Base-by-base conservation (phyloP, 2,113 vertebrate species). In the Zootoca vivipara region DNA sequence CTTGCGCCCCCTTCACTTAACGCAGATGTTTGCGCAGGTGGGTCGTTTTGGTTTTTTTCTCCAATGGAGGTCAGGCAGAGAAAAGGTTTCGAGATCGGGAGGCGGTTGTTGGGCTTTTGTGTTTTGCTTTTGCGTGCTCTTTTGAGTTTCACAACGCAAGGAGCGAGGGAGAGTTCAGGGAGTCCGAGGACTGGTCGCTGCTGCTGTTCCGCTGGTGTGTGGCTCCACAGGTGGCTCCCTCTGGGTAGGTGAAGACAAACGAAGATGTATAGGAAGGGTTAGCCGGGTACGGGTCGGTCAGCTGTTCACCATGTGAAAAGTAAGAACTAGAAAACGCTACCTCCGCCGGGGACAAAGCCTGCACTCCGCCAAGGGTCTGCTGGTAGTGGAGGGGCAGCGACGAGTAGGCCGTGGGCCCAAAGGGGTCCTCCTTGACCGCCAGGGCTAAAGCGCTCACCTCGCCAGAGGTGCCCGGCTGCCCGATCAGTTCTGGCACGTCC, bases 191-290 rank as follows among this genome's bases (percentile, higher is more conserved):
- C 96, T 98, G 98, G 97, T 99, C 98, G 95, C 98, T 98, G 98
- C 98, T 98, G 98, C 98, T 98, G 98, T 98, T 97, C 98, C 98
- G 97, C 96, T 98, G 98, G 96, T 98, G 97, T 92, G 97, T 97
- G 97, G 97, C 97, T 97, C 98, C 98, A 94, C 98, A 99, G 95
- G 97, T 91, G 89, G 96, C 85, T 98, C 98, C 98, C 98, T 99
- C 99, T 98, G 99, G 99, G 98, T 98, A 98, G 98, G 98, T 99
- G 98, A 99, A 99, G 96, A 99, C 98, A 99, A 99, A 99, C 98
- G 99, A 98, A 98, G 98, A 99, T 96, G 98, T 98, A 97, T 98
- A 98, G 98, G 98, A 98, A 96, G 98, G 96, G 98, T 97, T 98
- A 98, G 97, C 96, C 30, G 98, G 96, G 97, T 97, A 98, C 70